phyloP scores from a whole-genome alignment of 2,888 invertebrate species.

The Cryptocheilus praepositus region DNA sequence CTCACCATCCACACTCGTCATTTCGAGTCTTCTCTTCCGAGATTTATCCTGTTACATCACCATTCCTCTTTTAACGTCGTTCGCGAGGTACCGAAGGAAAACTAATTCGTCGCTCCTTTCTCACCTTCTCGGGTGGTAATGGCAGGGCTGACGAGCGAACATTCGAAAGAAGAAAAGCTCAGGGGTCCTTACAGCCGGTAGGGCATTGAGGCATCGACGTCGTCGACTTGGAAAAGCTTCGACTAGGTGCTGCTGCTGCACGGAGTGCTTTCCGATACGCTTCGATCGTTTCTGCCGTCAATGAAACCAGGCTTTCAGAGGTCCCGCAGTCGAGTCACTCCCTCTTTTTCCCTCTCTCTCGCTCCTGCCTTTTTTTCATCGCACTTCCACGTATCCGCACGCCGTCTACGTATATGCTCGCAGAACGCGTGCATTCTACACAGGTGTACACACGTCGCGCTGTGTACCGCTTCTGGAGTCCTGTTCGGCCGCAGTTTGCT shows the following conservation, averaged over 20 bases:
- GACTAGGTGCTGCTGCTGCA: conserved; percentile 18
- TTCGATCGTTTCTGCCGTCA: conserved; percentile 41
- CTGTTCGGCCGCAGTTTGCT: too few species aligned
- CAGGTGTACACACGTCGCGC: too few species aligned
- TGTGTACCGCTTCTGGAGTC: too few species aligned
- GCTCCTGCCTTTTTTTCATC: not conserved
- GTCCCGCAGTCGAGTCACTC: conserved; percentile 10
- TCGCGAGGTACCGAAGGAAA: conserved; percentile 5
- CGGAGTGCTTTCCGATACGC: conserved; percentile 55
- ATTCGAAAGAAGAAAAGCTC: conserved; percentile 27
- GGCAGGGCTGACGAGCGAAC: conserved; percentile 25
- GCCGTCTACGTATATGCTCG: too few species aligned
- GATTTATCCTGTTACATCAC: not conserved
- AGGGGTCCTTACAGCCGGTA: not conserved
- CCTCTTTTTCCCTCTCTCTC: not conserved
- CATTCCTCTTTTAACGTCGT: not conserved
- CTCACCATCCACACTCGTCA: too few species aligned
- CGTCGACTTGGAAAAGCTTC: conserved; percentile 35
- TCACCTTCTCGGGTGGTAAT: conserved; percentile 13
- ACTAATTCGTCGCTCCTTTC: conserved; percentile 30
- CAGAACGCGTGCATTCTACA: too few species aligned
- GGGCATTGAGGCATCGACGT: conserved; percentile 30
- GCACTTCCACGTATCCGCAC: too few species aligned
- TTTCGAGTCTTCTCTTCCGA: too few species aligned
- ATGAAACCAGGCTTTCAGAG: conserved; percentile 38